These are phyloP conservation scores for Limnephilus auricula DNA, from an alignment of 2,888 invertebrate species.

Conservation along the genomic window DNA sequence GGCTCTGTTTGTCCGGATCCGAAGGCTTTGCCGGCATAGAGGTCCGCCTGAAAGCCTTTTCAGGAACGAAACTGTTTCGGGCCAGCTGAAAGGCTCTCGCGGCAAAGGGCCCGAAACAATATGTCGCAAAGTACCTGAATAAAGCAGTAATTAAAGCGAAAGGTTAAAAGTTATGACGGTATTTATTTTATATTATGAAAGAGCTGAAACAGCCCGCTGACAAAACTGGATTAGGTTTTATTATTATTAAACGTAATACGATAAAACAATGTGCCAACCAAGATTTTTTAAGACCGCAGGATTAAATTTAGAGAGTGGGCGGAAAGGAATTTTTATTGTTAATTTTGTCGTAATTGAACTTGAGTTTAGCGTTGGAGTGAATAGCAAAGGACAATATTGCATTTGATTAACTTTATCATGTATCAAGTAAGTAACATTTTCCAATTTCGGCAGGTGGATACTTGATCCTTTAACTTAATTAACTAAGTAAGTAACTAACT, in stretches of 20 bases:
- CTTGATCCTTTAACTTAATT: not conserved
- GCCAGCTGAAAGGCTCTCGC: not conserved
- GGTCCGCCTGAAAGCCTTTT: constrained; percentile 9
- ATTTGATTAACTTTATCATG: not conserved
- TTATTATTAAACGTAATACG: not conserved
- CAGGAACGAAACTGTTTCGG: not conserved
- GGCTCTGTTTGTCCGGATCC: constrained; percentile 4
- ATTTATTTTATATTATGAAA: not conserved
- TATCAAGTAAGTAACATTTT: not conserved
- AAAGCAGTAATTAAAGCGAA: constrained; percentile 24
- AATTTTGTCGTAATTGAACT: not conserved
- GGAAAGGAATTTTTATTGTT: not conserved
- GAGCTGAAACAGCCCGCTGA: not conserved
- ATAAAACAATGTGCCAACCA: not conserved
- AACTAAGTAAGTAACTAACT: too few relatives aligned
- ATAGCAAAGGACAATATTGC: not conserved
- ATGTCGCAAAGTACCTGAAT: constrained; percentile 32
- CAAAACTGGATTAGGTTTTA: not conserved
- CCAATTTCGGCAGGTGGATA: not conserved
- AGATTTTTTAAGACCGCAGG: not conserved
- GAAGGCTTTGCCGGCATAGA: not conserved
- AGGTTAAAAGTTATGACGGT: constrained; percentile 15
- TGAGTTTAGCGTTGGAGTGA: not conserved
- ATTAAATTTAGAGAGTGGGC: not conserved
- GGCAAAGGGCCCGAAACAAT: constrained; percentile 19